phyloP scores from a whole-genome alignment of 2,888 invertebrate species.

The Netelia melanura region DNA sequence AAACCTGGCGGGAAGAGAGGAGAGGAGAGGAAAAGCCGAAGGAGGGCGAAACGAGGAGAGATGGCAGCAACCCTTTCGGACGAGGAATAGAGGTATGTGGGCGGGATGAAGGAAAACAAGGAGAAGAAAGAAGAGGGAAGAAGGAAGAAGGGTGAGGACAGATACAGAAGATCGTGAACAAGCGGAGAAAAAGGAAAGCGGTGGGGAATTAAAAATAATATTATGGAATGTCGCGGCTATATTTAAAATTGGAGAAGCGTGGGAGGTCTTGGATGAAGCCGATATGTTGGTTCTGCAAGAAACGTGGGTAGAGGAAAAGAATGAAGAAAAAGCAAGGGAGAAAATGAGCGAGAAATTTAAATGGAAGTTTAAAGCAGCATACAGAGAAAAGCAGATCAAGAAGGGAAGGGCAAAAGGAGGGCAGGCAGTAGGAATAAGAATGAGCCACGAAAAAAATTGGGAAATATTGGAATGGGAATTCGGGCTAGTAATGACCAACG shows the following conservation, averaged over 20 bases:
- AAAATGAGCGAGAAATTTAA: neutral
- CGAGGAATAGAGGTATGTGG: neutral
- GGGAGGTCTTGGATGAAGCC: slow-evolving; percentile 13
- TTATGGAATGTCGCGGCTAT: slow-evolving; percentile 49
- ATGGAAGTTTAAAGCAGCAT: slow-evolving; percentile 23
- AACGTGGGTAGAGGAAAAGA: slow-evolving; percentile 44
- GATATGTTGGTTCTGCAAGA: slow-evolving; percentile 28
- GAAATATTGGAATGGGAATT: too few species aligned
- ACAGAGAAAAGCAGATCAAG: slow-evolving; percentile 2
- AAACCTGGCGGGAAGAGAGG: neutral
- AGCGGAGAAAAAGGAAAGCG: neutral
- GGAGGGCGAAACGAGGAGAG: too few species aligned
- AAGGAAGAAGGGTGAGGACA: neutral
- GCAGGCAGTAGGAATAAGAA: too few species aligned
- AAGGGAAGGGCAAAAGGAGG: slow-evolving; percentile 24
- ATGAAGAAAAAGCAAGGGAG: neutral
- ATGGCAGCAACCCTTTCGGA: too few species aligned
- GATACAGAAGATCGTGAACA: too few species aligned
- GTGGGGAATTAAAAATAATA: neutral
- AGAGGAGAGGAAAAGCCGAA: neutral
- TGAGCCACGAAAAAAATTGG: too few species aligned
- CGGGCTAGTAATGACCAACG: too few species aligned
- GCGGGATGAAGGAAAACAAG: neutral
- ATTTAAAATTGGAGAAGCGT: slow-evolving; percentile 27
- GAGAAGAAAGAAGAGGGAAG: neutral